Base-by-base conservation (phyloP, 1,140 invertebrate species). In the Anastrepha ludens region DNA sequence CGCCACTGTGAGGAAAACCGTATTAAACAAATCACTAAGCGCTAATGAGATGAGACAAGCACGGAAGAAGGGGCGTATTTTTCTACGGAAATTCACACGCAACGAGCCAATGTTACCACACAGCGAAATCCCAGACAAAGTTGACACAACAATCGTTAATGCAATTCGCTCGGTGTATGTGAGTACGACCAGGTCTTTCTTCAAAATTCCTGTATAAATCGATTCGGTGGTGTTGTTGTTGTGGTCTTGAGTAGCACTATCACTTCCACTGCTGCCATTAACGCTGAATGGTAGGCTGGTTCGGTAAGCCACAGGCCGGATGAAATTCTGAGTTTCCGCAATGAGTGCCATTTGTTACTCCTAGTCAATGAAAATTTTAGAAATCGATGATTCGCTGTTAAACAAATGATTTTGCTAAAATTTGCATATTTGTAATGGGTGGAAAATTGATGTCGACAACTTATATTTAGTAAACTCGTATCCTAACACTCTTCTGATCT, bases 1-100 rank as follows among this genome's bases (percentile, higher is more conserved):
- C 55, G 89, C 88, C 1, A 86, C 67, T 55, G 89, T 87, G 17
- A 90, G 89, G 60, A 93, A 90, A 2, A 93, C 86, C 1, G 91
- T 91, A 29, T 91, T 93, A 6, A 93, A 85, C 3, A 94, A 89
- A 89, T 94, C 94, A 55, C 94, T 93, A 59, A 92, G 78, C 20
- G 94, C 93, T 81, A 94, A 89, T 0, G 94, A 94, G 15, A 94
- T 92, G 8, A 94, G 91, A 17, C 92, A 94, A 70, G 90, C 90
- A 78, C 92, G 89, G 7, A 93, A 93, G 44, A 93, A 91, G 3
- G 91, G 91, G 0, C 92, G 87, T 65, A 93, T 81, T 65, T 93
- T 91, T 13, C 92, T 88, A 0, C 89, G 88, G 1, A 86, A 87
- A 55, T 93, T 93, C 62, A 92, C 92, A 85, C 88, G 90, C 13